A percentile compares a stretch with the other conserved stretches of the same genome.
Evolutionary conservation across 2,888 invertebrate genomes (phyloP).

Genomic region (Mesodorylaimus sp.): DNA sequence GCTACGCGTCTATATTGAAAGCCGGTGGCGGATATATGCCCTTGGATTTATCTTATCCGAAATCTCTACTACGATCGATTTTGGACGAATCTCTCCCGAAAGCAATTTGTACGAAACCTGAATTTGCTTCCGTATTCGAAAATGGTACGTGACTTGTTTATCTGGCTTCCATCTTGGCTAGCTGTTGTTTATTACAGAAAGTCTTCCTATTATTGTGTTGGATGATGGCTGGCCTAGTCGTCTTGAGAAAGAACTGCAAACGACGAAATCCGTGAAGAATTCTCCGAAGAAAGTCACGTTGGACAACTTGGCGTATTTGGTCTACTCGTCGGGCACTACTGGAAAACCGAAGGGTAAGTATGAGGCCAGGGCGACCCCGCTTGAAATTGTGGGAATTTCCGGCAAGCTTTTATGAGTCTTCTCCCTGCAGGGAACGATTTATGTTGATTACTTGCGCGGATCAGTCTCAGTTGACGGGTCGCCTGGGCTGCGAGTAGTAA

Average conservation of each 20-base stretch:
- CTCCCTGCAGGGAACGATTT: no score
- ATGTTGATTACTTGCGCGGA: no score
- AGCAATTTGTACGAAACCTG: slow-evolving; percentile 23
- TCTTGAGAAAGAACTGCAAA: background rate
- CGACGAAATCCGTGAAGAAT: background rate
- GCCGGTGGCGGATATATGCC: slow-evolving; percentile 35
- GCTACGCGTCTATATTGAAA: slow-evolving; percentile 33
- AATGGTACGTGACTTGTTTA: slow-evolving; percentile 11
- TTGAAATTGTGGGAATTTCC: no score
- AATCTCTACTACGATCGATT: slow-evolving; percentile 28
- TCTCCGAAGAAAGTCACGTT: slow-evolving; percentile 14
- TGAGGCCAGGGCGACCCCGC: no score
- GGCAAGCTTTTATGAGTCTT: background rate
- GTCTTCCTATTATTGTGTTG: slow-evolving; percentile 13
- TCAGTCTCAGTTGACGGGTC: no score
- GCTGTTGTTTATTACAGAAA: no score
- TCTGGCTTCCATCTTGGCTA: slow-evolving; percentile 6
- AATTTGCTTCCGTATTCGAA: slow-evolving; percentile 16
- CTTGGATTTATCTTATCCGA: slow-evolving; percentile 32
- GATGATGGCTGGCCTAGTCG: slow-evolving; percentile 11
- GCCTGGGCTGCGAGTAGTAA: no score
- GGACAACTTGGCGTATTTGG: slow-evolving; percentile 33
- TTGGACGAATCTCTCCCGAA: slow-evolving; percentile 30
- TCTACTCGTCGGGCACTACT: slow-evolving; percentile 35
- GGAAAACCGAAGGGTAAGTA: slow-evolving; percentile 33